These are phyloP conservation scores for Microcebus ravelobensis DNA, from an alignment of 2,113 vertebrate species.

Conservation along the genomic window DNA sequence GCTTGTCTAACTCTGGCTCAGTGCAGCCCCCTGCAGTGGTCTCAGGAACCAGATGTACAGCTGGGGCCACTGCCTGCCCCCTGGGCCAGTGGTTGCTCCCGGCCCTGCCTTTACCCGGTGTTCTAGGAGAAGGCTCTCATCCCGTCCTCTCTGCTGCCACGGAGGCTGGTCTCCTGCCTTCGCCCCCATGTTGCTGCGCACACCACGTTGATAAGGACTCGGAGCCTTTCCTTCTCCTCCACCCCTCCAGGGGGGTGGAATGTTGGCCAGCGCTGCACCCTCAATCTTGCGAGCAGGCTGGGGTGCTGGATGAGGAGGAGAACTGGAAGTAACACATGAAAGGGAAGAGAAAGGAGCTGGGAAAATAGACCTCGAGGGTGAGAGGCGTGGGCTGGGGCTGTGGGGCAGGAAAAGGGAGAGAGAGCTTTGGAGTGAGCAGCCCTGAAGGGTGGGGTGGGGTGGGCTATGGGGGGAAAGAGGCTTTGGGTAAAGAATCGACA, in stretches of 20 bases:
- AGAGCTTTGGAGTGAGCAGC: neutral
- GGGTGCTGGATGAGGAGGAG: neutral
- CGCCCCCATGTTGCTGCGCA: neutral
- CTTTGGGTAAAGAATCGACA: neutral
- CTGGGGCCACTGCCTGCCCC: no score
- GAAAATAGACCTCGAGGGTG: neutral
- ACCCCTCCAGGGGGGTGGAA: neutral
- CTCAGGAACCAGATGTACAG: neutral
- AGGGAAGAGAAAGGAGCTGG: neutral
- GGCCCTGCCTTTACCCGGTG: neutral
- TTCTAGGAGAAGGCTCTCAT: neutral
- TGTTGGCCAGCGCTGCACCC: neutral
- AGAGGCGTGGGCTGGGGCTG: neutral
- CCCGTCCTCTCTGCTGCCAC: neutral
- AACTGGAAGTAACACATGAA: neutral
- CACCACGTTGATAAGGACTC: neutral
- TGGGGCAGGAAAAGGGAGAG: neutral
- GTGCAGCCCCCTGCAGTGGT: neutral
- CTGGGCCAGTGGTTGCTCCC: neutral
- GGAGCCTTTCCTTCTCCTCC: neutral
- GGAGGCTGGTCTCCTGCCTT: neutral
- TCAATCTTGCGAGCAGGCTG: accelerated
- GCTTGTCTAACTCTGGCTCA: neutral
- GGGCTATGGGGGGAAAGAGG: neutral
- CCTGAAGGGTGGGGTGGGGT: neutral